Evolutionary conservation across 1,140 invertebrate genomes (phyloP), one percentile per base, ranked within the genome.

Genomic region (Ooceraea biroi): DNA sequence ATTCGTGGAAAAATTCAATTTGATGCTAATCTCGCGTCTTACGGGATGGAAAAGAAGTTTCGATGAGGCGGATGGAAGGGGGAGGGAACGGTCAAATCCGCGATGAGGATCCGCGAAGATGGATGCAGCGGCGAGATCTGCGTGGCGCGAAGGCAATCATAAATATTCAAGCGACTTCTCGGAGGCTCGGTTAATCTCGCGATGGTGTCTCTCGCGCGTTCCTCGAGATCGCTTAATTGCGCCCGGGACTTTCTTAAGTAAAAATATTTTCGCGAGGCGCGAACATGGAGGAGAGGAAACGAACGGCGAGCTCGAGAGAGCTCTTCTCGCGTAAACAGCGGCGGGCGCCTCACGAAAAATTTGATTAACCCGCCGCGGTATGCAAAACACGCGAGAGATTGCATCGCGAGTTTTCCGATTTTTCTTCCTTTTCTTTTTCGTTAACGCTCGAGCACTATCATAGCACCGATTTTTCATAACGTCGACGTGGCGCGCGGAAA

Each of bases 81-180:
- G 50, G n/a, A 22, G n/a, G n/a, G 52, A 22, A 36, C 7, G 44
- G 19, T 25, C 73, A 77, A 36, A 66, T 66, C 41, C 60, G 30
- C 73, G 30, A 50, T 50, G 12, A 36, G 50, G 65, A 19, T 77
- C 65, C 46, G 36, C 10, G 46, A 65, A 65, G 36, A 65, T 65
- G 73, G 65, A 77, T 77, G 36, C 50, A 77, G 50, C 27, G 46
- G 50, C 65, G 60, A 77, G 65, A 77, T 77, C 58, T 36, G 36
- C 19, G 57, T 63, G 50, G n/a, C n/a, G 44, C 30, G 8, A 76
- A 68, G 30, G 50, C 36, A 7, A 58, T 80, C 76, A 71, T 80
- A 80, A 80, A 71, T 80, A 80, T 80, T 80, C 76, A 80, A 58
- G 36, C 25, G 65, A 71, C 52, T 80, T 80, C 65, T 80, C 46